A percentile compares a stretch with the other conserved stretches of the same genome.
These are phyloP conservation scores for Noctua pronuba DNA, from an alignment of 2,888 invertebrate species.

Conservation along the genomic window DNA sequence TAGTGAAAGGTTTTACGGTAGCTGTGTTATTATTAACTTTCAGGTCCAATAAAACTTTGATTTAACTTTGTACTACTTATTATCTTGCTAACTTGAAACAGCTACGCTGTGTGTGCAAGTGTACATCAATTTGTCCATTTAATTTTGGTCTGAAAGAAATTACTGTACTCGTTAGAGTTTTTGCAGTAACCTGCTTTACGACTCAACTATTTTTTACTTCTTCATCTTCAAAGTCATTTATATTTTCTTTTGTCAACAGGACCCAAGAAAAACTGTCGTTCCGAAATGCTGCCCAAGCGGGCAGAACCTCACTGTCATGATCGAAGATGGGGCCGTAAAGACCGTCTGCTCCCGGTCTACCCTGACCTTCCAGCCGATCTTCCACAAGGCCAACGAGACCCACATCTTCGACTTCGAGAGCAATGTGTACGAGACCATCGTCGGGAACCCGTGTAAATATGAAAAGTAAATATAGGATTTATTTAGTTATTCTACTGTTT, in stretches of 20 bases:
- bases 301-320: conserved; percentile 81
- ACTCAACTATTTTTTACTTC: background rate
- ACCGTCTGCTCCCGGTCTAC: conserved; percentile 79
- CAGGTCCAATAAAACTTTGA: background rate
- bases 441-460: conserved; percentile 90
- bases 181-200: background rate
- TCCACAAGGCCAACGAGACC: conserved; percentile 88
- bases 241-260: conserved; percentile 71
- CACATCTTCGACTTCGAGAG: conserved; percentile 86
- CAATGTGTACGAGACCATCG: conserved; percentile 89
- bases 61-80: background rate
- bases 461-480: conserved; percentile 83
- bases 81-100: background rate
- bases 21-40: conserved; percentile 4
- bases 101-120: background rate
- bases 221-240: background rate
- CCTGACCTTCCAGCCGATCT: conserved; percentile 88
- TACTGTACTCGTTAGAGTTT: background rate
- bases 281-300: conserved; percentile 90
- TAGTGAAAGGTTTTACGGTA: background rate
- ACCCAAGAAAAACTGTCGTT: conserved; percentile 83
- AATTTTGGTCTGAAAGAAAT: background rate
- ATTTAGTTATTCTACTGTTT: conserved; percentile 24
- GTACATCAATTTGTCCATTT: background rate
- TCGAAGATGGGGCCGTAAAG: conserved; percentile 78